Conservation (phyloP, 2,797 vertebrate genomes). For the Girardinus metallicus region DNA sequence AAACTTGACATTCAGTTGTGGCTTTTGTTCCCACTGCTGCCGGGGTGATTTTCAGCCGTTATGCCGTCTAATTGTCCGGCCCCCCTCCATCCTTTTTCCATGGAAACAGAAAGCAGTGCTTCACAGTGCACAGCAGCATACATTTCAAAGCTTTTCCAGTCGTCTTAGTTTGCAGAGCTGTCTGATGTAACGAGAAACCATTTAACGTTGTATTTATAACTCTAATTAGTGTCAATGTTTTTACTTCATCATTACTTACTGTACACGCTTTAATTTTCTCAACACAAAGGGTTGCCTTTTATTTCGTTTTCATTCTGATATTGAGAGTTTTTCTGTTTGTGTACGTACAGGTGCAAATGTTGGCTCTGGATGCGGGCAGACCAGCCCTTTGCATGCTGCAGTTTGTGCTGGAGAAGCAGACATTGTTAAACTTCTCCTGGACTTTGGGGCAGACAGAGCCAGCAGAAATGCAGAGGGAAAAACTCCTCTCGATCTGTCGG, state of each 20-base stretch:
- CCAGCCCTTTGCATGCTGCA: conserved; percentile 89
- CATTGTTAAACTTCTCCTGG: conserved; percentile 83
- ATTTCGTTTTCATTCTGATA: not conserved
- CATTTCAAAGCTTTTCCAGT: not conserved
- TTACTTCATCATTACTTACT: not conserved
- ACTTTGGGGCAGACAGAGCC: conserved; percentile 87
- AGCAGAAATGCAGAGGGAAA: conserved; percentile 85
- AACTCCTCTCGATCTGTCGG: conserved; percentile 84
- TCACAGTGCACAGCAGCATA: conserved; percentile 1
- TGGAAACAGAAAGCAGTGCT: not conserved
- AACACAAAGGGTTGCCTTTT: not conserved
- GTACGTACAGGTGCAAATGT: conserved; percentile 84
- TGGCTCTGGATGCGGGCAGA: conserved; percentile 77
- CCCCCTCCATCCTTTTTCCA: not conserved
- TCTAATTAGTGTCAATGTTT: conserved; percentile 6
- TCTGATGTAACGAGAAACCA: not conserved
- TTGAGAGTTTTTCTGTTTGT: not conserved
- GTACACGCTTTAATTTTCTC: not conserved
- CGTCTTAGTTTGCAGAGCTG: not conserved
- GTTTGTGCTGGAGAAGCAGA: conserved; percentile 74
- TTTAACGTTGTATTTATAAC: conserved; percentile 2
- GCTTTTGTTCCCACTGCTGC: not conserved
- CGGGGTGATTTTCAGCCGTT: not conserved
- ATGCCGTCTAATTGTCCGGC: not conserved
- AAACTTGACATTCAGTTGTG: not conserved